Percentiles rank a stretch among this genome's conserved stretches.
Conservation (phyloP, 1,140 invertebrate genomes). For the Nylanderia fulva region DNA sequence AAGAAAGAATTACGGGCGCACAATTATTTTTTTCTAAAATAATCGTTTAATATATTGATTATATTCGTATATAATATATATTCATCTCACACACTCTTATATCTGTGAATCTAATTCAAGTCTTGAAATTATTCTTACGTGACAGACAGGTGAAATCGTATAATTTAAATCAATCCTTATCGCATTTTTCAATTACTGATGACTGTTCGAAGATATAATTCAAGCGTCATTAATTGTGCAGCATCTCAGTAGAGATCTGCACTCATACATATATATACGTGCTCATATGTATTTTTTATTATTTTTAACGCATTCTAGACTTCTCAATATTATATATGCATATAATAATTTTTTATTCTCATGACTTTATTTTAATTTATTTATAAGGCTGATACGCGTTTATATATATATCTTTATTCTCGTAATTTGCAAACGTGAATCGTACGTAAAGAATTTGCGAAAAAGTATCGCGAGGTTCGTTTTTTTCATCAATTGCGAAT, state of each 20-base stretch:
- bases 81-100: not conserved
- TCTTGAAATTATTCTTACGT: conserved; percentile 1
- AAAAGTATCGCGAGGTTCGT: not conserved
- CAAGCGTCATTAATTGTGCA: conserved; percentile 9
- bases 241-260: not conserved
- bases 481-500: conserved; percentile 76
- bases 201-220: conserved; percentile 4
- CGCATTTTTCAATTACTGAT: conserved; percentile 30
- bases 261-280: not conserved
- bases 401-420: not conserved
- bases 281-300: not conserved
- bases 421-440: not conserved
- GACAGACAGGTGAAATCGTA: conserved; percentile 39
- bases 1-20: too few species aligned
- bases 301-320: not conserved
- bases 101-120: not conserved
- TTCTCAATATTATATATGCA: not conserved
- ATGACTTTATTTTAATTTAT: not conserved
- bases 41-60: too few species aligned
- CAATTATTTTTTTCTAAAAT: not conserved
- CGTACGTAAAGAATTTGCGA: not conserved
- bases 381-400: not conserved
- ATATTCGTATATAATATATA: not conserved
- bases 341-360: too few species aligned
- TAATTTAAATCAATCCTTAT: conserved; percentile 45